Base-by-base conservation (phyloP, 2,888 invertebrate genomes). In the Corbicula japonica region DNA sequence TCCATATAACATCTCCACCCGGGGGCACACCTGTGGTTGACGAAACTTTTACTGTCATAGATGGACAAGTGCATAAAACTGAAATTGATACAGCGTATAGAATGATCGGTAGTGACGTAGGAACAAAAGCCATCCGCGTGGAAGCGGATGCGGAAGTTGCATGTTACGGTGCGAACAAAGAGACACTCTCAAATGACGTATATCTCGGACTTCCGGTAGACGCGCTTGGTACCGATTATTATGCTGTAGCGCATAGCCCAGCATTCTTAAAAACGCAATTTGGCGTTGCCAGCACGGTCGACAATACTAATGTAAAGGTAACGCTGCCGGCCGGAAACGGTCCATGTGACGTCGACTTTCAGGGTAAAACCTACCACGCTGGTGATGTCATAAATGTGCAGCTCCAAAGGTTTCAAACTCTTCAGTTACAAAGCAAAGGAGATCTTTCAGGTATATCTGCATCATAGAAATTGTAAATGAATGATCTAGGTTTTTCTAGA, bases 101-200 rank as follows among this genome's bases (percentile, higher is more conserved):
- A 44, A 80, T 85, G 78, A 54, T 38, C 2, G 86, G 86, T 18
- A 80, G 76, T 50, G 48, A 52, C 6, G 54, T 80, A 18, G 75
- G 77, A 18, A 56, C 77, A 23, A 88, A 87, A 30, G 85, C 70
- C 6, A 58, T 88, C 26, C 80, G 79, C n/a, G 71, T 87, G 10
- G 66, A 70, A 12, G 82, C 87, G 0, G 78, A 81, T 54, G 80
- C 79, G 0, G 86, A 86, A 32, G 78, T 87, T 0, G 83, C 85
- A 2, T 79, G 83, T 32, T 87, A 87, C 58, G 86, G 84, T 23
- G 82, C 84, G 12, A 87, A 87, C 56, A 86, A 85, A 77, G 83
- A 86, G 56, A 76, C 69, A 1, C 56, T 76, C n/a, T 86, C 86
- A 0, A 83, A 83, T 62, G 87, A 87, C 61, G 85, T 83, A 6